Percentiles rank a stretch among this genome's conserved stretches.
phyloP scores from a whole-genome alignment of 1,140 invertebrate genomes.

The Ruditapes philippinarum region DNA sequence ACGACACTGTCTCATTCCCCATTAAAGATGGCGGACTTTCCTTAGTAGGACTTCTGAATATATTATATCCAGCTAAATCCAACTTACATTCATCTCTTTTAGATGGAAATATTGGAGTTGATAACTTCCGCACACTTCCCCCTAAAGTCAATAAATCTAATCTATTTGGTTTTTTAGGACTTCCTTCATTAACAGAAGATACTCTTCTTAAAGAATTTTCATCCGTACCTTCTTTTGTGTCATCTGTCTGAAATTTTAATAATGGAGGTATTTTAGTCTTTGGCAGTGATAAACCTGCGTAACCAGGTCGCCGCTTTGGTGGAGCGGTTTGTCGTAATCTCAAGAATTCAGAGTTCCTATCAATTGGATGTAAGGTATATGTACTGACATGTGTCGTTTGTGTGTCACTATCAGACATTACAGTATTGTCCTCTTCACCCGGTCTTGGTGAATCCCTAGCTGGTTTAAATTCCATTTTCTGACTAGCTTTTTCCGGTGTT shows the following conservation, averaged over 20 bases:
- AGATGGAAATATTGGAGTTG: constrained; percentile 86
- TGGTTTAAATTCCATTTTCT: constrained; percentile 19
- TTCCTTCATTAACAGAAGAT: constrained; percentile 6
- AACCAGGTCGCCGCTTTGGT: constrained; percentile 63
- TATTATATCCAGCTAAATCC: constrained; percentile 82
- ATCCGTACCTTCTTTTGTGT: constrained; percentile 13
- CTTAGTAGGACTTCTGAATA: constrained; percentile 70
- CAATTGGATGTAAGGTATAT: constrained; percentile 62
- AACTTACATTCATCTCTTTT: constrained; percentile 74
- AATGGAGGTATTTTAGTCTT: constrained; percentile 56
- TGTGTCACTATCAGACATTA: constrained; percentile 52
- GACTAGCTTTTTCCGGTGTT: constrained; percentile 2
- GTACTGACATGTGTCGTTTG: constrained; percentile 43
- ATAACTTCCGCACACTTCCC: constrained; percentile 59
- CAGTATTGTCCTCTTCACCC: constrained; percentile 38
- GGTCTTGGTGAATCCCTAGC: constrained; percentile 8
- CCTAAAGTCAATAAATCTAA: constrained; percentile 38
- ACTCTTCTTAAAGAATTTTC: constrained; percentile 7
- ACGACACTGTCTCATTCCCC: constrained; percentile 24
- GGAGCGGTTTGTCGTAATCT: constrained; percentile 65
- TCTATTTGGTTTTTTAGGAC: constrained; percentile 54
- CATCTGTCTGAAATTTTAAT: constrained; percentile 29
- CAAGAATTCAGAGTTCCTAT: constrained; percentile 64
- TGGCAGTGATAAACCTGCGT: constrained; percentile 61
- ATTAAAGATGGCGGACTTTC: constrained; percentile 63